Evolutionary conservation across 2,888 invertebrate genomes (phyloP).

Genomic region (Candidula unifasciata): DNA sequence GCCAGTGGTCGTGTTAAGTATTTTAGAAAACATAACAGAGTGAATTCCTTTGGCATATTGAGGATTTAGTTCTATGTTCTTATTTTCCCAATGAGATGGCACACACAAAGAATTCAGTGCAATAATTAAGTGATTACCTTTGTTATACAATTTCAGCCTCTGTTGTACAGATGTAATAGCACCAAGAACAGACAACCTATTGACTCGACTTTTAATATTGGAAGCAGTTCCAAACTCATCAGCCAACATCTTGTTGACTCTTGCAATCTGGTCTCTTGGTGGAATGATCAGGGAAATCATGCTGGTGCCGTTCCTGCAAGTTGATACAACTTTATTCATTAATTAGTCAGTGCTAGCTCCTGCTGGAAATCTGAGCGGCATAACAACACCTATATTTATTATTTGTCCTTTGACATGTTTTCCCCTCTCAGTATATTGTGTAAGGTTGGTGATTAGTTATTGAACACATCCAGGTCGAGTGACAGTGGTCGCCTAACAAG

Average conservation of each 20-base stretch:
- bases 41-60: too few relatives aligned
- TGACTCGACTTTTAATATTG: slow-evolving; percentile 99
- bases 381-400: too few relatives aligned
- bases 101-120: too few relatives aligned
- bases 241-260: slow-evolving; percentile 99
- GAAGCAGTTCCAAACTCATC: slow-evolving; percentile 99
- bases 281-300: slow-evolving; percentile 99
- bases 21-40: too few relatives aligned
- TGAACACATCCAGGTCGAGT: too few relatives aligned
- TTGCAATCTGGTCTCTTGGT: slow-evolving; percentile 99
- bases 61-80: not conserved
- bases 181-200: slow-evolving; percentile 97
- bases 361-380: too few relatives aligned
- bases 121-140: slow-evolving; percentile 83
- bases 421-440: too few relatives aligned
- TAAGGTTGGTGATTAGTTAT: too few relatives aligned
- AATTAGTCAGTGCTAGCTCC: too few relatives aligned
- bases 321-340: not conserved
- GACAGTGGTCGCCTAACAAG: too few relatives aligned
- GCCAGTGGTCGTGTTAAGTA: too few relatives aligned
- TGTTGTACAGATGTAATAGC: slow-evolving; percentile 99
- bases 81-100: not conserved
- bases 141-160: slow-evolving; percentile 98
- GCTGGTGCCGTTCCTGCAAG: slow-evolving; percentile 95
- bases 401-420: too few relatives aligned